These are phyloP conservation scores for Sebastes taczanowskii DNA, from an alignment of 2,797 vertebrate genomes.

Conservation along the genomic window DNA sequence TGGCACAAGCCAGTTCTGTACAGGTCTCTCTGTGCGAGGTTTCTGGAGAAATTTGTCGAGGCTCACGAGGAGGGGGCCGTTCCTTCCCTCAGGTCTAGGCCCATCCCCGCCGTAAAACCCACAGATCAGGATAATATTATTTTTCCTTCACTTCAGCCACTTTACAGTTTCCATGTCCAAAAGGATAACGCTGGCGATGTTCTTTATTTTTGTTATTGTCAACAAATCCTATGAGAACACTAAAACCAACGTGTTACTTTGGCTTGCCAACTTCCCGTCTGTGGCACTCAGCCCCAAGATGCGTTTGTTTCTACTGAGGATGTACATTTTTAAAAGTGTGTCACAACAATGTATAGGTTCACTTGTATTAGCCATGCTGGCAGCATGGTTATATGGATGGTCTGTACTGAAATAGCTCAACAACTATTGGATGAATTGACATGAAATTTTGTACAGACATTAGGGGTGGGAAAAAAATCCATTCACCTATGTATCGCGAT, in stretches of 20 bases:
- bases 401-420: too few species aligned
- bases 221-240: not conserved
- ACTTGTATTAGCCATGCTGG: too few species aligned
- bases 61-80: slow-evolving; percentile 10
- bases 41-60: slow-evolving; percentile 44
- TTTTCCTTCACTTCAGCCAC: not conserved
- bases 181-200: not conserved
- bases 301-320: not conserved
- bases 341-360: not conserved
- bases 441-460: too few species aligned
- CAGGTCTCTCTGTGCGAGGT: slow-evolving; percentile 5
- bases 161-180: not conserved
- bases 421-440: too few species aligned
- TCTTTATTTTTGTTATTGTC: not conserved
- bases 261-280: not conserved
- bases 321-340: not conserved
- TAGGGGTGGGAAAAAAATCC: too few species aligned
- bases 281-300: accelerated
- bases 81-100: not conserved
- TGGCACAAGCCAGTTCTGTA: slow-evolving; percentile 12
- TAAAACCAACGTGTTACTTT: not conserved
- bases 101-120: not conserved
- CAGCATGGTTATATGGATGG: too few species aligned
- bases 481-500: too few species aligned
- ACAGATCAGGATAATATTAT: not conserved